phyloP scores from a whole-genome alignment of 2,888 invertebrate species.

The Cheilosia soror region DNA sequence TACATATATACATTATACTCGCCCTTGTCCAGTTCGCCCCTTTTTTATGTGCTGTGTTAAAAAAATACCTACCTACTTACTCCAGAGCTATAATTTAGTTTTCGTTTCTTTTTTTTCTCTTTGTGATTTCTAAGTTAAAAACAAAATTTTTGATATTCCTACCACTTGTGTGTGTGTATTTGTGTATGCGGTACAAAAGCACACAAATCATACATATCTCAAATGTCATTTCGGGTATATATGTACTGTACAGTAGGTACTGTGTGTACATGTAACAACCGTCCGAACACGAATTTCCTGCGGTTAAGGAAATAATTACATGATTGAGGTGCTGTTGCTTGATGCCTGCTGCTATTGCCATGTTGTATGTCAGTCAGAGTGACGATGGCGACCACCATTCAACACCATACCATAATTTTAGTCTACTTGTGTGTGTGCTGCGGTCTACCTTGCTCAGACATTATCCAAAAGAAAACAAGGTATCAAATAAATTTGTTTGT shows the following conservation, averaged over 20 bases:
- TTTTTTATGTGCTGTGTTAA: slow-evolving; percentile 53
- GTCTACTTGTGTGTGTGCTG: slow-evolving; percentile 14
- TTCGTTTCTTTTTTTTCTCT: slow-evolving; percentile 40
- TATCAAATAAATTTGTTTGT: slow-evolving; percentile 17
- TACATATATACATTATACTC: no score
- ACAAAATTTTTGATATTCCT: slow-evolving; percentile 46
- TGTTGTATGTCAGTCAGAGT: slow-evolving; percentile 54
- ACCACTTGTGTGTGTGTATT: slow-evolving; percentile 8
- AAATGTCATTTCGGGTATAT: slow-evolving; percentile 33
- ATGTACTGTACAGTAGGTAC: not conserved
- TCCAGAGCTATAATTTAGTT: slow-evolving; percentile 68
- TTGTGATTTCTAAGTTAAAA: slow-evolving; percentile 34
- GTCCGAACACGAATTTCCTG: slow-evolving; percentile 73
- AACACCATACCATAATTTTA: slow-evolving; percentile 41
- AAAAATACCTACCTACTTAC: slow-evolving; percentile 46
- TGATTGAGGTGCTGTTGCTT: slow-evolving; percentile 80
- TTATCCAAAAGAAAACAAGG: slow-evolving; percentile 38
- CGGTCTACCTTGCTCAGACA: slow-evolving; percentile 15
- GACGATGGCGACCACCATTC: slow-evolving; percentile 51
- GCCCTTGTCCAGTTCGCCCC: slow-evolving; percentile 53
- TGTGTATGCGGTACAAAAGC: slow-evolving; percentile 13
- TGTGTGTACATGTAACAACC: slow-evolving; percentile 9
- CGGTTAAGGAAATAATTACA: slow-evolving; percentile 83
- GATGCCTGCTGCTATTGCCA: slow-evolving; percentile 42
- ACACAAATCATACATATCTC: slow-evolving; percentile 11